Conservation (phyloP, 2,888 invertebrate genomes). For the Chydorus sphaericus region DNA sequence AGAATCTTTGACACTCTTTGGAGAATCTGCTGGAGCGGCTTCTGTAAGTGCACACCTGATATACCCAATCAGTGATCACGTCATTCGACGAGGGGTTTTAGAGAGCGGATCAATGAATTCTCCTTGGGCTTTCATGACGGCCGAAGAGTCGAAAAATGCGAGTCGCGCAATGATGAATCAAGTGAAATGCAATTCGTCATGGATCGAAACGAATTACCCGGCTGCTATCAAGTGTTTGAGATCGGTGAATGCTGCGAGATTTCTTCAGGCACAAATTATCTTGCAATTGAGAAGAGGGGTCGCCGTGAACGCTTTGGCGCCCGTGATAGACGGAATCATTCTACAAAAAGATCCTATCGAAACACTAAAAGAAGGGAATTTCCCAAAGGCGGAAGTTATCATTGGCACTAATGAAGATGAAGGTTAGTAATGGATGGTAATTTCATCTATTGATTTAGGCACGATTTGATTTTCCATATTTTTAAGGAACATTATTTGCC, state of each 20-base stretch:
- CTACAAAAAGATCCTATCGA: constrained; percentile 73
- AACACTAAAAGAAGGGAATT: constrained; percentile 65
- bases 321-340: constrained; percentile 79
- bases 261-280: no score
- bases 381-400: constrained; percentile 74
- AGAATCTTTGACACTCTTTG: no score
- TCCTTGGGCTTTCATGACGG: constrained; percentile 93
- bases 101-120: constrained; percentile 91
- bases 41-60: no score
- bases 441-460: no score
- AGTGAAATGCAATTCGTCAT: constrained; percentile 68
- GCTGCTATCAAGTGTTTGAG: constrained; percentile 77
- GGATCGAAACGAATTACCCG: constrained; percentile 43
- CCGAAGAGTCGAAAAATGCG: no score
- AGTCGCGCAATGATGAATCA: no score
- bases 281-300: no score
- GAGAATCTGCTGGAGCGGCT: no score
- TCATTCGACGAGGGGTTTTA: constrained; percentile 75
- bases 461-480: no score
- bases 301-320: no score
- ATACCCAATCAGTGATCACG: constrained; percentile 71
- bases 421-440: no score
- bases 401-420: constrained; percentile 91
- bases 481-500: no score
- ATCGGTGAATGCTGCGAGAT: constrained; percentile 70